phyloP scores from a whole-genome alignment of 2,797 vertebrate species.

The Hafferia zeledoni region DNA sequence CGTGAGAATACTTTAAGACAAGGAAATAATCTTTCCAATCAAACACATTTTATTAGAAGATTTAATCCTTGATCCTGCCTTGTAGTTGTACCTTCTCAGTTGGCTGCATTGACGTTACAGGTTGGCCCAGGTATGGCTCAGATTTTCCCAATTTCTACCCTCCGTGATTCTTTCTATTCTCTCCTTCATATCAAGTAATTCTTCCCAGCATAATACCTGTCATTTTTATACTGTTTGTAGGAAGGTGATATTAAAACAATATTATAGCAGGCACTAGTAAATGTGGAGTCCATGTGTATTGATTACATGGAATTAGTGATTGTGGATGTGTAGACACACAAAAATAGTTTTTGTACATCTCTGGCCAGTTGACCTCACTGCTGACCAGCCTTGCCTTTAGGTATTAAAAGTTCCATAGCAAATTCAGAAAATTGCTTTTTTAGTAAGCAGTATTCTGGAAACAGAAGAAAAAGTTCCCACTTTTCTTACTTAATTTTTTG shows the following conservation, averaged over 20 bases:
- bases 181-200: neutral
- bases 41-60: constrained; percentile 31
- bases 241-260: neutral
- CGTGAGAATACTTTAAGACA: neutral
- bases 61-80: neutral
- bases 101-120: neutral
- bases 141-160: neutral
- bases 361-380: neutral
- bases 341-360: neutral
- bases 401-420: neutral
- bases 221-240: neutral
- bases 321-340: neutral
- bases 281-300: neutral
- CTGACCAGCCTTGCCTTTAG: neutral
- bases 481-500: neutral
- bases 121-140: neutral
- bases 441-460: neutral
- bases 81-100: neutral
- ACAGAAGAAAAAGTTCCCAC: neutral
- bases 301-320: neutral
- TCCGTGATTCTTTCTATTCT: neutral
- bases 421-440: neutral
- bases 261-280: neutral
- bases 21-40: constrained; percentile 49
- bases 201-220: neutral